Conservation (phyloP, 2,888 invertebrate species). For the Schizaphis graminum region DNA sequence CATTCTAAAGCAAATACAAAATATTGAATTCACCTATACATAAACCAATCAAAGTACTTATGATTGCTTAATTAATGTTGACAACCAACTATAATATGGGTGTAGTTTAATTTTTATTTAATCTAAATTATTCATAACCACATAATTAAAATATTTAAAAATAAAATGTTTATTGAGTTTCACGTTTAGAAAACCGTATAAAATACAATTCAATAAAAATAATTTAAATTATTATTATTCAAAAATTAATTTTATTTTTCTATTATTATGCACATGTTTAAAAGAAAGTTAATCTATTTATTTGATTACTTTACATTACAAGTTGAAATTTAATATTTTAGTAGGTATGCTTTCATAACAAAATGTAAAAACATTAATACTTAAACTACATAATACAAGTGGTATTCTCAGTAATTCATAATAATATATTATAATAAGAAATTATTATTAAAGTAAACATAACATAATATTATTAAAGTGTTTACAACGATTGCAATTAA, state of each 20-base stretch:
- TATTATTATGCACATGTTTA: background rate
- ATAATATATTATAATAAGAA: conserved; percentile 8
- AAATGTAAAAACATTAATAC: background rate
- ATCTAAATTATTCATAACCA: background rate
- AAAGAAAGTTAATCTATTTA: background rate
- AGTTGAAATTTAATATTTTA: conserved; percentile 9
- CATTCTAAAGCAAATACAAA: background rate
- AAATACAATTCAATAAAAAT: background rate
- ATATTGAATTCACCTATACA: background rate
- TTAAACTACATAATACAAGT: background rate
- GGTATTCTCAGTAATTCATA: background rate
- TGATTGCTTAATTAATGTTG: background rate
- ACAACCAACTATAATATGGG: background rate
- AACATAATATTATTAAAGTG: background rate
- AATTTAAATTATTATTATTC: background rate
- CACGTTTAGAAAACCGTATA: background rate
- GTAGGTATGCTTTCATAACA: background rate
- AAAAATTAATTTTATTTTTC: background rate
- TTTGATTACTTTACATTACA: background rate
- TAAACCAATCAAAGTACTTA: background rate
- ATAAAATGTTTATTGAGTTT: background rate
- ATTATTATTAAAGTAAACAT: background rate
- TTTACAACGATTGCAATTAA: background rate
- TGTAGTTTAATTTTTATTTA: background rate
- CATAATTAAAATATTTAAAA: background rate